Evolutionary conservation across 2,113 vertebrate genomes (phyloP), one percentile per base, ranked within the genome.

Genomic region (Gymnarchus niloticus): DNA sequence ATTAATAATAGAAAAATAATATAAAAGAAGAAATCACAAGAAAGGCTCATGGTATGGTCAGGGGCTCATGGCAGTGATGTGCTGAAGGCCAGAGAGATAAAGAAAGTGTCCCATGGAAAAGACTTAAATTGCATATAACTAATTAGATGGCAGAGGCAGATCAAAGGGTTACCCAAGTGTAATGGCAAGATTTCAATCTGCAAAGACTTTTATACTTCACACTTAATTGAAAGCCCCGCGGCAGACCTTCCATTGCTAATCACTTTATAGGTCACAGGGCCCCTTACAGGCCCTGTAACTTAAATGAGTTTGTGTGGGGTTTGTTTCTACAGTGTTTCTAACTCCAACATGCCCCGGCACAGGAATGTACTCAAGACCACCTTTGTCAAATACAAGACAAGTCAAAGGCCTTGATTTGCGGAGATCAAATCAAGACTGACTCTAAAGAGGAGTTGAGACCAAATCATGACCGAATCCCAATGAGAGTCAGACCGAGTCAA

Each of bases 201-300:
- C 9, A 51, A 51, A 81, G 77, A n/a, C 48, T 81, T 81, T 81
- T 46, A 49, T 81, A 51, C 48, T 81, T 73, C 65, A 73, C 65
- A 73, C 37, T 37, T 28, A 33, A 73, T 33, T 73, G 17, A 28
- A 73, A 33, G 65, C 28, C 1, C 5, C 14, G 28, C 41, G 65
- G 12, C 65, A 19, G 65, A 10, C 28, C 52, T 54, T 17, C 33
- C 14, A 17, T 33, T 73, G 33, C 65, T 73, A 73, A 73, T 73
- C 65, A 41, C 65, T 73, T 33, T 73, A 41, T 33, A 41, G 65
- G 65, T 10, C 37, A n/a, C n/a, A n/a, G n/a, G n/a, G n/a, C n/a
- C n/a, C n/a, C n/a, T n/a, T n/a, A n/a, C n/a, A n/a, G n/a, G n/a
- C 17, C 33, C 65, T 41, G 33, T 73, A 33, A 37, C 33, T 73